Percentiles rank a stretch among this genome's conserved stretches.
These are phyloP conservation scores for Sphaerophoria taeniata DNA, from an alignment of 2,888 invertebrate genomes.

Conservation along the genomic window DNA sequence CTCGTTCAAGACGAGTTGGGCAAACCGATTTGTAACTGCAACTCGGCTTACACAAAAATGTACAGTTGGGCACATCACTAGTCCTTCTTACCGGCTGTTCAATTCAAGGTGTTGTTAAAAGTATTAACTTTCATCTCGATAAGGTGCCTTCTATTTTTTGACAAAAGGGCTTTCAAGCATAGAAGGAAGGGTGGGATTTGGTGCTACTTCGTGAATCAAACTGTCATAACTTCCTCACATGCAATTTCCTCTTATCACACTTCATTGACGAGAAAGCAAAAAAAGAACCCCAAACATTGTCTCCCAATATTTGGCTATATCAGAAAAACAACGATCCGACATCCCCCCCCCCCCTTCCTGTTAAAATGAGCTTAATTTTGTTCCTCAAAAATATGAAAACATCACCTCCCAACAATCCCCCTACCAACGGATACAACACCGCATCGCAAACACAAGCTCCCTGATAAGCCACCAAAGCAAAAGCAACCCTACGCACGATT, in stretches of 20 bases:
- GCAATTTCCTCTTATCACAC: slow-evolving; percentile 71
- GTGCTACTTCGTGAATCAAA: slow-evolving; percentile 43
- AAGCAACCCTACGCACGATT: slow-evolving; percentile 69
- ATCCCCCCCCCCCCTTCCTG: too few relatives aligned
- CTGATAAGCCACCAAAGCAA: slow-evolving; percentile 51
- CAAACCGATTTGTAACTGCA: too few relatives aligned
- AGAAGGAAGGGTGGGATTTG: slow-evolving; percentile 8
- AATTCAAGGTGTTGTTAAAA: too few relatives aligned
- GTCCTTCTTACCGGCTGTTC: too few relatives aligned
- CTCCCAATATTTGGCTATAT: slow-evolving; percentile 49
- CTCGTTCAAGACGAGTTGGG: too few relatives aligned
- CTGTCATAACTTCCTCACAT: slow-evolving; percentile 60
- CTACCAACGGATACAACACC: slow-evolving; percentile 20
- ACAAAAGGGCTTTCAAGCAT: slow-evolving; percentile 17
- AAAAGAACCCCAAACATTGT: slow-evolving; percentile 8
- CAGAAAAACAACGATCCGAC: slow-evolving; percentile 31
- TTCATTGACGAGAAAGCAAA: slow-evolving; percentile 59
- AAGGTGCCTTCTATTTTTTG: slow-evolving; percentile 10
- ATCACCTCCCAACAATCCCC: slow-evolving; percentile 27
- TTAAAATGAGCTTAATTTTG: slow-evolving; percentile 31
- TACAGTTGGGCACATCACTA: too few relatives aligned
- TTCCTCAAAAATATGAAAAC: slow-evolving; percentile 57
- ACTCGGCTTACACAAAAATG: too few relatives aligned
- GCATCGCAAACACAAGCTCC: slow-evolving; percentile 28
- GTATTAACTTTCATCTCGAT: background rate